Conservation (phyloP, 2,113 vertebrate species). For the Willisornis vidua region DNA sequence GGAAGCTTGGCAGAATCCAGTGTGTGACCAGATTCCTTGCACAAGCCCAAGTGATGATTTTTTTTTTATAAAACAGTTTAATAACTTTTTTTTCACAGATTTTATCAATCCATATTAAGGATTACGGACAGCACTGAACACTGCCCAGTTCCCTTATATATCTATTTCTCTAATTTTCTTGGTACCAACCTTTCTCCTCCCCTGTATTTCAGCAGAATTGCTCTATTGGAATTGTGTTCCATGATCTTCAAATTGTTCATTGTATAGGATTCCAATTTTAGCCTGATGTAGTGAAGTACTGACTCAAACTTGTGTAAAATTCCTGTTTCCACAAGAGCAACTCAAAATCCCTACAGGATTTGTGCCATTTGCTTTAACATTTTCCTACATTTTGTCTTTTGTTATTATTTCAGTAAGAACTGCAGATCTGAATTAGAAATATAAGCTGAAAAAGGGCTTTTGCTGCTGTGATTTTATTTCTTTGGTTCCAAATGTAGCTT, state of each 20-base stretch:
- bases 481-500: not conserved
- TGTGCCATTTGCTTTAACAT: not conserved
- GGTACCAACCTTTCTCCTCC: not conserved
- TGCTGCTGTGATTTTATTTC: not conserved
- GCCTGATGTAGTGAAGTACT: not conserved
- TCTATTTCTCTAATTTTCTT: not conserved
- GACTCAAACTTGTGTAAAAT: not conserved
- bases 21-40: not conserved
- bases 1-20: not conserved
- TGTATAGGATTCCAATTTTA: constrained; percentile 17
- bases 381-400: not conserved
- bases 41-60: not conserved
- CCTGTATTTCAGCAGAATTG: not conserved
- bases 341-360: not conserved
- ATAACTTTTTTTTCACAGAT: not conserved
- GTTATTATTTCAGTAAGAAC: not conserved
- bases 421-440: not conserved
- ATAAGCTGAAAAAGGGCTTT: not conserved
- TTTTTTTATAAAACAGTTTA: not conserved
- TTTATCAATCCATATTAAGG: not conserved
- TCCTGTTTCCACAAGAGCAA: not conserved
- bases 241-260: not conserved
- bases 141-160: not conserved
- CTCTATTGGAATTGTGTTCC: not conserved
- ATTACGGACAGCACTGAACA: not conserved